These are phyloP conservation scores for Nyctereutes procyonoides DNA, from an alignment of 2,113 vertebrate species.

Conservation along the genomic window DNA sequence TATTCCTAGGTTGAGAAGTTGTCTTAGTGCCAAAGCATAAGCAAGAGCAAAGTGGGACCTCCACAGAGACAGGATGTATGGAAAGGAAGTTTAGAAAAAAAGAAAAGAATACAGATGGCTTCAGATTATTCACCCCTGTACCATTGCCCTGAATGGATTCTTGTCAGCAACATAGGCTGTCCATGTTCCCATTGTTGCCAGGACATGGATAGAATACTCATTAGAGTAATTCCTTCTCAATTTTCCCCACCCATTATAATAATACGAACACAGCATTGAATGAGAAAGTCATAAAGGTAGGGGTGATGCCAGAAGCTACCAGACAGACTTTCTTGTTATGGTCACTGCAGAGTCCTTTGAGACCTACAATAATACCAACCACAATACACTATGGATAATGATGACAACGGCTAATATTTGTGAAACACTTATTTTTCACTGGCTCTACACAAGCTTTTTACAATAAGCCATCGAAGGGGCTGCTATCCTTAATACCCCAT, in stretches of 20 bases:
- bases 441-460: not conserved
- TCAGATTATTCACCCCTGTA: not conserved
- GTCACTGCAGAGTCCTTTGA: not conserved
- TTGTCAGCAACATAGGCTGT: not conserved
- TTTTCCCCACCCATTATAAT: not conserved
- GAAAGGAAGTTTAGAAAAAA: not conserved
- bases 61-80: not conserved
- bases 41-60: not conserved
- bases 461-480: not conserved
- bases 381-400: not conserved
- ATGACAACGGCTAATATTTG: not conserved
- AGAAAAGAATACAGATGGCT: not conserved
- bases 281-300: not conserved
- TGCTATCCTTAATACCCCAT: not conserved
- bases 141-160: not conserved
- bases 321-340: not conserved
- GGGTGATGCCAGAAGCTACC: not conserved
- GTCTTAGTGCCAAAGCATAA: not conserved
- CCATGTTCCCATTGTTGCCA: not conserved
- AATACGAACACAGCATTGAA: not conserved
- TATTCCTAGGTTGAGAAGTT: not conserved
- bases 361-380: not conserved
- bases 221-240: not conserved
- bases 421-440: not conserved
- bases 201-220: not conserved